Conservation (phyloP, 2,113 vertebrate genomes). For the Saimiri boliviensis region DNA sequence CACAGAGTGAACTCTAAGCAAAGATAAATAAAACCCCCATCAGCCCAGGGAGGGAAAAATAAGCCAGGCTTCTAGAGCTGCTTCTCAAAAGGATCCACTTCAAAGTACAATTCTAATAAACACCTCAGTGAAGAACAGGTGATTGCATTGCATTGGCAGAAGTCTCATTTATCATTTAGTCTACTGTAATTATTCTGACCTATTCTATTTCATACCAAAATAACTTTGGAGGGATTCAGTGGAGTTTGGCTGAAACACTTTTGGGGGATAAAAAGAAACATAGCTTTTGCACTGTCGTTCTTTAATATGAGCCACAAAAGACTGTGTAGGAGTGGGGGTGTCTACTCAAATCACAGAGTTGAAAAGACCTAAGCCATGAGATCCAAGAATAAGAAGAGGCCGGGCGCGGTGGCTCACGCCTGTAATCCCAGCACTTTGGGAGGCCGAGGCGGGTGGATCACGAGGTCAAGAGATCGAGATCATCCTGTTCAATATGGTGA, state of each 20-base stretch:
- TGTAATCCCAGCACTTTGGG: too few species aligned
- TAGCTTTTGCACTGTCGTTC: neutral
- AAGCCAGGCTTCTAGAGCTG: neutral
- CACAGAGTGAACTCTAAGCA: accelerated
- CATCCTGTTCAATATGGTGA: too few species aligned
- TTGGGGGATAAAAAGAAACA: neutral
- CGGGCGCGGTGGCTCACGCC: too few species aligned
- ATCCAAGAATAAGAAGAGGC: neutral
- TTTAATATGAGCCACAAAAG: conserved; percentile 48
- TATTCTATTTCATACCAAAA: conserved; percentile 18
- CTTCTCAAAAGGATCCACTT: neutral
- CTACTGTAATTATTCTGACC: neutral
- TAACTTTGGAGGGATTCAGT: conserved; percentile 40
- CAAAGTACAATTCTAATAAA: neutral
- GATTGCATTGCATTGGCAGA: neutral
- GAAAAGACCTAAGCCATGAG: conserved; percentile 24
- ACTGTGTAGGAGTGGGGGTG: neutral
- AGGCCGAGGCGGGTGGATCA: too few species aligned
- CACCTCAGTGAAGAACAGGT: neutral
- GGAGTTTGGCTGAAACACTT: conserved; percentile 34
- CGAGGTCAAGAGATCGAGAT: too few species aligned
- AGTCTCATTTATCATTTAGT: neutral
- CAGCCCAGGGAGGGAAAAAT: neutral
- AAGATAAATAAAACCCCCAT: neutral
- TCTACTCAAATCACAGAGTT: conserved; percentile 13